Base-by-base conservation (phyloP, 2,888 invertebrate species). In the Parnassius glacialis region DNA sequence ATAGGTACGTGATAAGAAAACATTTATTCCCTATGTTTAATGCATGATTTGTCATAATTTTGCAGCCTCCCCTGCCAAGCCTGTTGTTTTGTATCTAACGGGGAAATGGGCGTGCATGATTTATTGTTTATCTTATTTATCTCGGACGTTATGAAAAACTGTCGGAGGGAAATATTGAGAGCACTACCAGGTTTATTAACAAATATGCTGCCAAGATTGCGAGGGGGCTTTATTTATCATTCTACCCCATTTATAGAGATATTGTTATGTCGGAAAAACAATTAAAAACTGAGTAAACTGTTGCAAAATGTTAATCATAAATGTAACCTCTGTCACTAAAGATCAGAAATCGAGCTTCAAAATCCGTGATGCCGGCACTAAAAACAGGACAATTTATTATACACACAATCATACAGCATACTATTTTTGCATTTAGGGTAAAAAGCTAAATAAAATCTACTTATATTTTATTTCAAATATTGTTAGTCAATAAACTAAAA, bases 21-120 rank as follows among this genome's bases (percentile, higher is more conserved):
- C 91, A 91, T 91, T 91, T 90, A 91, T 91, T 90, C 90, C 87
- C 90, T 82, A 90, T 91, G 91, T 91, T 91, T 91, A 91, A 91
- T 91, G 90, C 90, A 91, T 90, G 90, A 90, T 91, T 90, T 90
- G 90, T 90, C 90, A 90, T 90, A 91, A 90, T 91, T 91, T 86
- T 81, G 85, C 86, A 83, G 81, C 85, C 83, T 84, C 85, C 89
- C 85, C 82, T 74, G 77, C 75, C 71, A 70, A 74, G 81, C 76
- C 81, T 81, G 85, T 89, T 90, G 89, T 90, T 88, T 90, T 86
- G 87, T 86, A 80, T 81, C 80, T 67, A 76, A 78, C 80, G 85
- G 82, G 81, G 85, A 85, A 89, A 89, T 86, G 84, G 89, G 82
- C 86, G 82, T 79, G 76, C 79, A 87, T 90, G 90, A 91, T 90